phyloP scores from a whole-genome alignment of 2,797 vertebrate species.

The Numenius phaeopus region DNA sequence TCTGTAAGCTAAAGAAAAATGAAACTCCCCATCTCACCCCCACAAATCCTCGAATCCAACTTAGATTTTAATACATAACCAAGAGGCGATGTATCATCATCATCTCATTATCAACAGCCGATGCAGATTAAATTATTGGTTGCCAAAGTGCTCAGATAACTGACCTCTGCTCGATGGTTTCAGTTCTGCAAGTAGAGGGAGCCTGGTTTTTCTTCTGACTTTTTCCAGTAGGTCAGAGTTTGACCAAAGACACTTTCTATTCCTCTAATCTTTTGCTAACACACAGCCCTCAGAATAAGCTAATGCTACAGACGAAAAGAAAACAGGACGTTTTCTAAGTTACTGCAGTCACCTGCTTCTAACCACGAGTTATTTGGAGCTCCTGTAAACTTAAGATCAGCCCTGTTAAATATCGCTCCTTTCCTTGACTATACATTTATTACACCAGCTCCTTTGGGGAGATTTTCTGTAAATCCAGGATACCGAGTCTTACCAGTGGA shows the following conservation, averaged over 20 bases:
- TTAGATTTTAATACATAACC: not conserved
- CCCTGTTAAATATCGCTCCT: not conserved
- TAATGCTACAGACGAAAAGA: not conserved
- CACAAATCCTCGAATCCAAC: not conserved
- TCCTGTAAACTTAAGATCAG: not conserved
- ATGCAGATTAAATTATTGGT: not conserved
- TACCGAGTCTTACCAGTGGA: not conserved
- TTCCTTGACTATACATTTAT: not conserved
- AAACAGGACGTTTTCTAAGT: not conserved
- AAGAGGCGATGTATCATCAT: not conserved
- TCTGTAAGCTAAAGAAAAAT: not conserved
- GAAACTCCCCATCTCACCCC: not conserved
- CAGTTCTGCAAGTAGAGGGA: conserved; percentile 14
- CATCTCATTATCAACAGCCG: not conserved
- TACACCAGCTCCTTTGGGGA: not conserved
- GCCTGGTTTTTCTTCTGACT: not conserved
- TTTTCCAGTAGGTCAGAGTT: conserved; percentile 32
- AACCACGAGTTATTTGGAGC: not conserved
- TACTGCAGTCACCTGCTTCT: not conserved
- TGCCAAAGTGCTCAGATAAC: not conserved
- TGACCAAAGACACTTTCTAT: conserved; percentile 17
- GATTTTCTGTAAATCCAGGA: not conserved
- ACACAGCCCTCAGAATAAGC: not conserved
- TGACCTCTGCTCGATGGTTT: conserved; percentile 13
- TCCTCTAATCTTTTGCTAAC: conserved; percentile 12